Conservation (phyloP, 2,113 vertebrate species). For the Chlorodrepanis virens region DNA sequence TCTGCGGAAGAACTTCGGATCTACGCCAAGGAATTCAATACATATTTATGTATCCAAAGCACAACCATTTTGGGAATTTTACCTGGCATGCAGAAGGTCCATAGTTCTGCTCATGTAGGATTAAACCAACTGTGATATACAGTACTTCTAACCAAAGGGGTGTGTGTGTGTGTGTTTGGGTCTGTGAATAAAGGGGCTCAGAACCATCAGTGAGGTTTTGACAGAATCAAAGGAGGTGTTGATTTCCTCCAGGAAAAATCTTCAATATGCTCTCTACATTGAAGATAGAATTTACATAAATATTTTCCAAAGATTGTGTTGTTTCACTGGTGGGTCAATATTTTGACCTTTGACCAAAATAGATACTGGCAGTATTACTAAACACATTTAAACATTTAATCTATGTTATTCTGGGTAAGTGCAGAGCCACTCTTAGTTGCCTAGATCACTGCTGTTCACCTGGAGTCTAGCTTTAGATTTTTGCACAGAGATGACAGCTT, state of each 20-base stretch:
- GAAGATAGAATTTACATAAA: background rate
- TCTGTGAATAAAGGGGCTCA: background rate
- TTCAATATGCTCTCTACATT: background rate
- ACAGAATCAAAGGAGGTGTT: background rate
- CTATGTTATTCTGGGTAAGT: rapidly evolving
- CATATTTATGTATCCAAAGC: background rate
- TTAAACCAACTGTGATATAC: background rate
- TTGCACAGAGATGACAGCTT: background rate
- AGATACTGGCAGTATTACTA: background rate
- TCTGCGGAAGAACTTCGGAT: background rate
- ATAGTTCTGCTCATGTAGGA: background rate
- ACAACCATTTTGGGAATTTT: background rate
- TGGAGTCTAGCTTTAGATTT: background rate
- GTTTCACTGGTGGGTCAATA: background rate
- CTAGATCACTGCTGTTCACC: background rate
- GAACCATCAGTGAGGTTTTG: background rate
- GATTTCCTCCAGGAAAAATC: background rate
- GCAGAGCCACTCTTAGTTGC: background rate
- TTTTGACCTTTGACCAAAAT: background rate
- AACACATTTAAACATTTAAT: background rate
- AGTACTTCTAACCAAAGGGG: rapidly evolving
- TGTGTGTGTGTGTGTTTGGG: rapidly evolving
- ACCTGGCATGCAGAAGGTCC: background rate
- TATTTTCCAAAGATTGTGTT: background rate
- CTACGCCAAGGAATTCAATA: background rate